phyloP scores from a whole-genome alignment of 1,140 invertebrate species.

The Aphaenogaster rudis region DNA sequence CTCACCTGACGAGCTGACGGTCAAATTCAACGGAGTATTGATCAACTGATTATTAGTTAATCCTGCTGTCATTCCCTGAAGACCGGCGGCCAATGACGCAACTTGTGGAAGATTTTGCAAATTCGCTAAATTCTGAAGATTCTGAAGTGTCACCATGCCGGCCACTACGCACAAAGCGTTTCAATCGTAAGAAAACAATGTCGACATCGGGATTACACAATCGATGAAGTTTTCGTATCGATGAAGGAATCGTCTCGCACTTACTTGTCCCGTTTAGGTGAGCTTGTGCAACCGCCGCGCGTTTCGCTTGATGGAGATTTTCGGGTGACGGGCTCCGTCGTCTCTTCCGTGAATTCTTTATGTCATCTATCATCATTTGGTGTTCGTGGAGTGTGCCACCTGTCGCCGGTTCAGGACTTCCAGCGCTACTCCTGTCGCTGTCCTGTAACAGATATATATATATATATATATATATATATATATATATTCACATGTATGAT shows the following conservation, averaged over 20 bases:
- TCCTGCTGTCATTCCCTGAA: constrained; percentile 90
- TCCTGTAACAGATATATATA: constrained; percentile 87
- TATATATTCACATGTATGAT: constrained; percentile 23
- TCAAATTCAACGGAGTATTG: constrained; percentile 93
- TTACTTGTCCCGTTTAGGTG: constrained; percentile 93
- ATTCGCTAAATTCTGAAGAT: constrained; percentile 92
- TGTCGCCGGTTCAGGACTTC: constrained; percentile 90
- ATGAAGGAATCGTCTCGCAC: constrained; percentile 77
- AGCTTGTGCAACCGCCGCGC: constrained; percentile 85
- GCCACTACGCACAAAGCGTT: constrained; percentile 88
- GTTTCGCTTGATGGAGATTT: constrained; percentile 85
- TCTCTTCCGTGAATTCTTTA: constrained; percentile 83
- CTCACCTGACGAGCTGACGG: constrained; percentile 91
- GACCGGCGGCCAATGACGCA: constrained; percentile 90
- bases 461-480: constrained; percentile 61
- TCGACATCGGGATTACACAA: not conserved
- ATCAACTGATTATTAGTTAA: constrained; percentile 90
- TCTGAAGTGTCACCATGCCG: constrained; percentile 92
- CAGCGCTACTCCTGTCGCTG: constrained; percentile 90
- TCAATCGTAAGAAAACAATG: constrained; percentile 10
- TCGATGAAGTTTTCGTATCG: not conserved
- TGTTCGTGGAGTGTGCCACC: constrained; percentile 86
- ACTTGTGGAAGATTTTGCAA: constrained; percentile 90
- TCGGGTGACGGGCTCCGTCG: constrained; percentile 83
- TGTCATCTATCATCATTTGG: constrained; percentile 84